Percentiles rank a stretch among this genome's conserved stretches.
Conservation (phyloP, 2,113 vertebrate genomes). For the Scomber scombrus region DNA sequence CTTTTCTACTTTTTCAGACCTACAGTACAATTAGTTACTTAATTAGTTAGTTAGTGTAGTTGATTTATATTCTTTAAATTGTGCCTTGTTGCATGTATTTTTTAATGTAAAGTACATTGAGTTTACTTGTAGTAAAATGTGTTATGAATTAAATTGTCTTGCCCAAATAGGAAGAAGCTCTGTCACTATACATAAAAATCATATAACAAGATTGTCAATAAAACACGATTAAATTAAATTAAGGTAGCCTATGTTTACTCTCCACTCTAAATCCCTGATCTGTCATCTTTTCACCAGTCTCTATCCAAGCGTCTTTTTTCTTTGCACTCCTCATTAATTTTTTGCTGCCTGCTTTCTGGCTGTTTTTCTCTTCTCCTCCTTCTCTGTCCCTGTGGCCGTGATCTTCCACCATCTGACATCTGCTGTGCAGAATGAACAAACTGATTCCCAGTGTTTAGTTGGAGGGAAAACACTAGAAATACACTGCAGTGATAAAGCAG, state of each 20-base stretch:
- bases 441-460: conserved; percentile 52
- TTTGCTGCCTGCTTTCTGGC: neutral
- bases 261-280: neutral
- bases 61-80: no score
- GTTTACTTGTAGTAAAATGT: no score
- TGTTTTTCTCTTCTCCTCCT: neutral
- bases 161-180: neutral
- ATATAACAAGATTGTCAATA: neutral
- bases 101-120: no score
- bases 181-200: neutral
- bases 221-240: neutral
- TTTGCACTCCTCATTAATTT: neutral
- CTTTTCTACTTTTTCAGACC: no score
- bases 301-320: neutral
- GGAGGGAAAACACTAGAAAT: conserved; percentile 27
- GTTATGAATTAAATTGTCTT: neutral
- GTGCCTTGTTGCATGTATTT: no score
- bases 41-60: no score
- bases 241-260: neutral
- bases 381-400: conserved; percentile 19
- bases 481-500: conserved; percentile 54
- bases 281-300: neutral
- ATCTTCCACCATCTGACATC: conserved; percentile 45
- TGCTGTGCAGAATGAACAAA: conserved; percentile 36
- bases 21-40: no score